Percentiles rank a stretch among this genome's conserved stretches.
Evolutionary conservation across 2,113 vertebrate species (phyloP).

Genomic region (Menura novaehollandiae): DNA sequence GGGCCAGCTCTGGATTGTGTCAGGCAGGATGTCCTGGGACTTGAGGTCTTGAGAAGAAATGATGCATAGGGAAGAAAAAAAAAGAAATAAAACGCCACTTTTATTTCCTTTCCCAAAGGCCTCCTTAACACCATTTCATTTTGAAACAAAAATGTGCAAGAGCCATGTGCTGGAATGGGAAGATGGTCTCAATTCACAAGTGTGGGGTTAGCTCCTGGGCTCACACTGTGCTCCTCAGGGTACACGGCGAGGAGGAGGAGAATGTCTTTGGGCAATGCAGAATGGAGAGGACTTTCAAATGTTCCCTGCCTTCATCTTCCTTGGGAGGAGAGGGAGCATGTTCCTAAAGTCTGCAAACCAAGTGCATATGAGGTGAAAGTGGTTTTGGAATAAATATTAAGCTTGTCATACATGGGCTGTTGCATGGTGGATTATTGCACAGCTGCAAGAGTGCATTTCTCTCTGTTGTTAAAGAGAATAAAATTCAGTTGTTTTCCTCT

Average conservation of each 20-base stretch:
- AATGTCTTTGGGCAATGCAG: not conserved
- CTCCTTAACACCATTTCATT: not conserved
- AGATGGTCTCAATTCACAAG: constrained; percentile 34
- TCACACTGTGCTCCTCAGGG: not conserved
- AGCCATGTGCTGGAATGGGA: not conserved
- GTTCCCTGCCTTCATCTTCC: not conserved
- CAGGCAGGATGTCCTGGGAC: not conserved
- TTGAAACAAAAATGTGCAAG: not conserved
- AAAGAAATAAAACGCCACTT: not conserved
- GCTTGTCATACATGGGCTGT: not conserved
- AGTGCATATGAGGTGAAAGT: not conserved
- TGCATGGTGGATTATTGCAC: not conserved
- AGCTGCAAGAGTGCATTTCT: not conserved
- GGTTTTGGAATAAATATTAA: not conserved
- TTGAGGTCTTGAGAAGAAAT: constrained; percentile 1
- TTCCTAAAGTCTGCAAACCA: not conserved
- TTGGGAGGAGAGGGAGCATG: not conserved
- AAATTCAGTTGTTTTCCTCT: not conserved
- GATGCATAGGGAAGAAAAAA: not conserved
- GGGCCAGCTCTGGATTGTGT: constrained; percentile 33
- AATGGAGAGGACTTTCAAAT: not conserved
- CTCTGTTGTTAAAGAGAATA: not conserved
- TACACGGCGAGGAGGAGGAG: accelerated
- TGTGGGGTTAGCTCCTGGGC: constrained; percentile 20
- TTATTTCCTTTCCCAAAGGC: constrained; percentile 33